phyloP scores from a whole-genome alignment of 2,113 vertebrate species.

The Callorhinus ursinus region DNA sequence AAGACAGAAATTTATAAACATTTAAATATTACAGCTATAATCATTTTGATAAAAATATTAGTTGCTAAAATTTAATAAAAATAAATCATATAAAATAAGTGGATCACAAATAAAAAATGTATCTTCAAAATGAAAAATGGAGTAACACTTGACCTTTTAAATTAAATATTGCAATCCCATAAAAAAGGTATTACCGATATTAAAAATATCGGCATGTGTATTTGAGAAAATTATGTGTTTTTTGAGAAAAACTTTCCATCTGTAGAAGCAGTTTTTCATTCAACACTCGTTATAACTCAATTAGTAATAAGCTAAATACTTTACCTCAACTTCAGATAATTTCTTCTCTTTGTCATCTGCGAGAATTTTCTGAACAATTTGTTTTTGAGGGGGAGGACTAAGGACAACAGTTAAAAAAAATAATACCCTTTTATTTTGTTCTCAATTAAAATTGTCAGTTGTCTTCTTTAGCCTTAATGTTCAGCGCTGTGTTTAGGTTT shows the following conservation, averaged over 20 bases:
- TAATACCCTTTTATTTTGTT: neutral
- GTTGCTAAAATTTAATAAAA: neutral
- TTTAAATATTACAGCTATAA: neutral
- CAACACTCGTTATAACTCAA: neutral
- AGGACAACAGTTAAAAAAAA: neutral
- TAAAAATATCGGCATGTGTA: no score
- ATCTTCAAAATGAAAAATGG: neutral
- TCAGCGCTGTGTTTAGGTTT: neutral
- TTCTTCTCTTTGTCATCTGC: neutral
- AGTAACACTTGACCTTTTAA: neutral
- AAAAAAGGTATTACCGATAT: neutral
- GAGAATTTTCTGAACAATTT: neutral
- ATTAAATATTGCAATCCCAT: neutral
- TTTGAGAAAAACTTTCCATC: neutral
- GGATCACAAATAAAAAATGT: neutral
- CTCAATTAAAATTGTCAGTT: neutral
- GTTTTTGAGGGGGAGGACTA: neutral
- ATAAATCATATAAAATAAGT: neutral
- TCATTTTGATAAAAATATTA: neutral
- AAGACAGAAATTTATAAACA: conserved; percentile 5
- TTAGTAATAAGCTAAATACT: neutral
- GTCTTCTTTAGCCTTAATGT: neutral
- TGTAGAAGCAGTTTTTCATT: neutral
- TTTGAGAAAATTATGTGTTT: neutral
- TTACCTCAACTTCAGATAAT: neutral